Evolutionary conservation across 2,888 invertebrate species (phyloP).

Genomic region (Erpobdella octoculata): DNA sequence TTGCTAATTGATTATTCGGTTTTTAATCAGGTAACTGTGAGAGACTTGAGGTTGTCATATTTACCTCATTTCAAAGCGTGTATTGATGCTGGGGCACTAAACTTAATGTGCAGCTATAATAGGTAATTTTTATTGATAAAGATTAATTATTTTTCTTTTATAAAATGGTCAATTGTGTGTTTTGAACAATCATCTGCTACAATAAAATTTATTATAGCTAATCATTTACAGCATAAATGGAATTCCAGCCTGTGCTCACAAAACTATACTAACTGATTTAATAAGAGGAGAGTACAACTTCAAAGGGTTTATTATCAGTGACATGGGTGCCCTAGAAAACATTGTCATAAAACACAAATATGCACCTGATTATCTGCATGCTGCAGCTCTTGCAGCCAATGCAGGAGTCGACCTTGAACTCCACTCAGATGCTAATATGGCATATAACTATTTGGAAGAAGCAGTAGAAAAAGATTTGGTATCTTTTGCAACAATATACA

Average conservation of each 20-base stretch:
- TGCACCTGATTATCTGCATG: constrained; percentile 31
- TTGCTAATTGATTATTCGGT: not conserved
- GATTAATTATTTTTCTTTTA: not conserved
- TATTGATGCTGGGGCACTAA: constrained; percentile 45
- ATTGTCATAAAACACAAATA: constrained; percentile 43
- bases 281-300: constrained; percentile 46
- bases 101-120: constrained; percentile 50
- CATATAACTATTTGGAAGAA: constrained; percentile 15
- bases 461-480: constrained; percentile 26
- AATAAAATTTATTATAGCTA: not conserved
- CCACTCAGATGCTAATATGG: not conserved
- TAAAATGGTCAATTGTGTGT: not conserved
- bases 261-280: constrained; percentile 43
- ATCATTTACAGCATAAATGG: constrained; percentile 44
- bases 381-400: constrained; percentile 35
- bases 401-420: constrained; percentile 39
- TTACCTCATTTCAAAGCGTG: constrained; percentile 45
- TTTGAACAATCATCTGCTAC: not conserved
- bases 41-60: constrained; percentile 45
- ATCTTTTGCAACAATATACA: not conserved
- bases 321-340: constrained; percentile 45
- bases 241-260: constrained; percentile 48
- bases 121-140: constrained; percentile 35
- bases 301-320: constrained; percentile 46
- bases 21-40: constrained; percentile 2